These are phyloP conservation scores for Pantherophis vulpinus DNA, from an alignment of 2,797 vertebrate species.

Conservation along the genomic window DNA sequence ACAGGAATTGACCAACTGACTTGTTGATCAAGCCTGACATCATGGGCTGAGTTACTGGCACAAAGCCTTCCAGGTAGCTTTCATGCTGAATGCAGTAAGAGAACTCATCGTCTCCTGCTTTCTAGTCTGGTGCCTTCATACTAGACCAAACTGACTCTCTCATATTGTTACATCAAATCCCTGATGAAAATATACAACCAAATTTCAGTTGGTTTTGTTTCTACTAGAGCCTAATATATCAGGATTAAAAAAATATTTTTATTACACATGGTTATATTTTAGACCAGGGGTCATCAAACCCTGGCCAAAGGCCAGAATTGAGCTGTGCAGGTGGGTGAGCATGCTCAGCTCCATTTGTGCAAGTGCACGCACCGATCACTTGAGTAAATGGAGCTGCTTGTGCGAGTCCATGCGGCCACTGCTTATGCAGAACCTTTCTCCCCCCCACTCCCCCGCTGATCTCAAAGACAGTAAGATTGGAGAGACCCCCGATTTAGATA, in stretches of 20 bases:
- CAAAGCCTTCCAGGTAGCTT: not conserved
- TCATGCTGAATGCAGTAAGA: not conserved
- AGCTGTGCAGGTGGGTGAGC: not conserved
- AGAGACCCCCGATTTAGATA: not conserved
- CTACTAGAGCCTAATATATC: not conserved
- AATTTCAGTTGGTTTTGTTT: not conserved
- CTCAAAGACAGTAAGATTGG: not conserved
- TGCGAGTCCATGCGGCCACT: not conserved
- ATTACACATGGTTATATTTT: not conserved
- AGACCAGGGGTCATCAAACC: not conserved
- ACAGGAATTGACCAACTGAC: not conserved
- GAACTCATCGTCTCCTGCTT: not conserved
- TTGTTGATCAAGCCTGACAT: not conserved
- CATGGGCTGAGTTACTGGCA: not conserved
- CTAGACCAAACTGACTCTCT: not conserved
- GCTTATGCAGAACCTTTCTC: not conserved
- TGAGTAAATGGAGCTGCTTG: not conserved
- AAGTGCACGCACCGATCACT: not conserved
- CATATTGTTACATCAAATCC: not conserved
- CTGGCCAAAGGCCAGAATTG: not conserved
- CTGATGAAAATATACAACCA: not conserved
- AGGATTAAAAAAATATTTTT: not conserved
- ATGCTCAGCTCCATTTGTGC: not conserved
- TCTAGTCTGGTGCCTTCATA: not conserved
- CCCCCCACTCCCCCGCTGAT: too few relatives aligned